Evolutionary conservation across 1,140 invertebrate genomes (phyloP).

Genomic region (Zelostemma sp.): DNA sequence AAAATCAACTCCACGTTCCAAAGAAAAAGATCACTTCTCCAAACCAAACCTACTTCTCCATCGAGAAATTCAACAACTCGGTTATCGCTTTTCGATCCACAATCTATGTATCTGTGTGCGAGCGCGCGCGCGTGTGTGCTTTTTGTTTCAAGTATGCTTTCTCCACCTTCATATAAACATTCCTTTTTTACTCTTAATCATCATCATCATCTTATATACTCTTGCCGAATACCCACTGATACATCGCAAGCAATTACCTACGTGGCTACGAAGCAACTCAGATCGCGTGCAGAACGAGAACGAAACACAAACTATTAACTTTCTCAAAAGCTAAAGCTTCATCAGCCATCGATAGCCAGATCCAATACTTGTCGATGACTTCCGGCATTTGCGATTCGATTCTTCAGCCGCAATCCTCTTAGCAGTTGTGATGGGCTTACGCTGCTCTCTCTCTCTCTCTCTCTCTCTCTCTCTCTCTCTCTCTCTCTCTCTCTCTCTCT

Average conservation of each 20-base stretch:
- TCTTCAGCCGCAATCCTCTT: constrained; percentile 9
- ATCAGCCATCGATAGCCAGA: background rate
- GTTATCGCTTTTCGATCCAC: constrained; percentile 41
- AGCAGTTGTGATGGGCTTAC: constrained; percentile 11
- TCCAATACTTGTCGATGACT: constrained; percentile 1
- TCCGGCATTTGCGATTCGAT: constrained; percentile 8
- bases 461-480: constrained; percentile 9
- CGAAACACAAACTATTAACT: too few species aligned
- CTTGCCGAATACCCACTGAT: constrained; percentile 34
- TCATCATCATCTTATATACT: too few species aligned
- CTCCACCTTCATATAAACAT: constrained; percentile 40
- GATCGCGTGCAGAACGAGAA: too few species aligned
- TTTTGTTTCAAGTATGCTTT: constrained; percentile 49
- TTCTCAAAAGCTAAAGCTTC: background rate
- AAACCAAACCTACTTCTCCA: too few species aligned
- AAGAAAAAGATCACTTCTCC: background rate
- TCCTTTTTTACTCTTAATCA: constrained; percentile 28
- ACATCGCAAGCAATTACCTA: constrained; percentile 29
- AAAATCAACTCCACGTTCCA: background rate
- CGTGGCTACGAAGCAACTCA: too few species aligned
- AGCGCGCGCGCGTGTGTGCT: constrained; percentile 48
- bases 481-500: constrained; percentile 6
- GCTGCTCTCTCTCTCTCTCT: background rate
- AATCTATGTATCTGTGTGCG: constrained; percentile 42
- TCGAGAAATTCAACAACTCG: background rate